phyloP scores from a whole-genome alignment of 2,113 vertebrate species.

The Jacana jacana region DNA sequence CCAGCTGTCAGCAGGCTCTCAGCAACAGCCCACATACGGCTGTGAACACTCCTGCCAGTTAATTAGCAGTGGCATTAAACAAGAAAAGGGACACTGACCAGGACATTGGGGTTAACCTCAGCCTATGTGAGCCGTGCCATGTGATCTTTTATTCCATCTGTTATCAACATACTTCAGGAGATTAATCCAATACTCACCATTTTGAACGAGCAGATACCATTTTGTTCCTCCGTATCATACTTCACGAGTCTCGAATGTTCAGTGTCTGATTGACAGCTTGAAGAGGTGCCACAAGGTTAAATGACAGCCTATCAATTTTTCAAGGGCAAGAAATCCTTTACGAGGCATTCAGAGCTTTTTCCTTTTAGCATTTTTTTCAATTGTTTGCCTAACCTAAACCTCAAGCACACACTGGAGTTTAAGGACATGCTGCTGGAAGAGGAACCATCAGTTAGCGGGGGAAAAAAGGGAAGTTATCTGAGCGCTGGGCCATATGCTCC shows the following conservation, averaged over 20 bases:
- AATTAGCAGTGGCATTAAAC: conserved; percentile 73
- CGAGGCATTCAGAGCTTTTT: not conserved
- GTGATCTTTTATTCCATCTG: conserved; percentile 76
- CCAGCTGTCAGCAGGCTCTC: conserved; percentile 63
- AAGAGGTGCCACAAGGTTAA: conserved; percentile 57
- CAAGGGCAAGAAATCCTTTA: conserved; percentile 64
- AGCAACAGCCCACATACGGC: conserved; percentile 58
- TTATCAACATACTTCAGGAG: conserved; percentile 72
- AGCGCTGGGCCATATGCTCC: not conserved
- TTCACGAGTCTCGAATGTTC: conserved; percentile 51
- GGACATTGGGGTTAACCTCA: conserved; percentile 71
- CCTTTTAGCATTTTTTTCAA: conserved; percentile 13
- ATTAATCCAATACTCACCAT: conserved; percentile 71
- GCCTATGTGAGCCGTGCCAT: conserved; percentile 65
- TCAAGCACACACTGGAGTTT: not conserved
- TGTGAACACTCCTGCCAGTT: conserved; percentile 68
- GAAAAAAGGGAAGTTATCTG: not conserved
- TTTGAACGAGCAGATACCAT: conserved; percentile 68
- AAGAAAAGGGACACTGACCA: conserved; percentile 72
- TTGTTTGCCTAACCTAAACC: conserved; percentile 27
- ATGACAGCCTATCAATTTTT: conserved; percentile 60
- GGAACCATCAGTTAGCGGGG: not conserved
- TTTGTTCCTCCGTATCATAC: conserved; percentile 50
- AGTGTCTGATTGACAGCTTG: conserved; percentile 40
- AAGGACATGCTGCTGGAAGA: conserved; percentile 20